phyloP scores from a whole-genome alignment of 2,888 invertebrate genomes.

The Chymomyza caudatula region DNA sequence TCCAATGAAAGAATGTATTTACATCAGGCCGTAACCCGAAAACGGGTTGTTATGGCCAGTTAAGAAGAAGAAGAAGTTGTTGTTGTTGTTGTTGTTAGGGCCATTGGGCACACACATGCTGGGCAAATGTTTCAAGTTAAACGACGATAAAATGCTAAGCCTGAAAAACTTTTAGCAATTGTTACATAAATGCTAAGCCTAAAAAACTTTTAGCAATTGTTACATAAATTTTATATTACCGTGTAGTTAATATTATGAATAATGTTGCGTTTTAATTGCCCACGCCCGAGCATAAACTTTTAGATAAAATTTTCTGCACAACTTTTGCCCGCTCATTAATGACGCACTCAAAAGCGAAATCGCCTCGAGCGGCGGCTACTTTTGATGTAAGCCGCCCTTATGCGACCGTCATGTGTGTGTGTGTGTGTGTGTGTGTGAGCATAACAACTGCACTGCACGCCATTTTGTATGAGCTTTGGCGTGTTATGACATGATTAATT shows the following conservation, averaged over 20 bases:
- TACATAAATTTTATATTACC: not conserved
- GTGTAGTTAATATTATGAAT: not conserved
- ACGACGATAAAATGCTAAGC: not conserved
- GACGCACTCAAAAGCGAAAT: not conserved
- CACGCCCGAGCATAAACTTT: not conserved
- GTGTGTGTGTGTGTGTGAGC: not conserved
- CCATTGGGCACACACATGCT: conserved; percentile 1
- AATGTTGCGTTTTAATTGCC: not conserved
- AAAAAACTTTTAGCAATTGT: not conserved
- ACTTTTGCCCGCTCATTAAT: not conserved
- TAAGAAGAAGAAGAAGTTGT: too few species aligned
- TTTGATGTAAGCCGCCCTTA: not conserved
- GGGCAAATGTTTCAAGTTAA: too few species aligned
- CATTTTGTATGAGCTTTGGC: conserved; percentile 44
- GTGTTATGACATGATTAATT: conserved; percentile 67
- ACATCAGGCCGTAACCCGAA: too few species aligned
- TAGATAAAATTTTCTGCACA: not conserved
- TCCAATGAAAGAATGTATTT: too few species aligned
- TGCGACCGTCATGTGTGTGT: not conserved
- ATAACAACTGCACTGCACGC: conserved; percentile 9
- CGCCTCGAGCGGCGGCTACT: not conserved
- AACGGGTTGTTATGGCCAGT: too few species aligned
- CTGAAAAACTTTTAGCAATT: not conserved
- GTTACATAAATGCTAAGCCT: not conserved
- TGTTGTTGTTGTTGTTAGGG: conserved; percentile 12